These are phyloP conservation scores for Halocynthia roretzi DNA, from an alignment of 23 tunicate species.

Conservation along the genomic window DNA sequence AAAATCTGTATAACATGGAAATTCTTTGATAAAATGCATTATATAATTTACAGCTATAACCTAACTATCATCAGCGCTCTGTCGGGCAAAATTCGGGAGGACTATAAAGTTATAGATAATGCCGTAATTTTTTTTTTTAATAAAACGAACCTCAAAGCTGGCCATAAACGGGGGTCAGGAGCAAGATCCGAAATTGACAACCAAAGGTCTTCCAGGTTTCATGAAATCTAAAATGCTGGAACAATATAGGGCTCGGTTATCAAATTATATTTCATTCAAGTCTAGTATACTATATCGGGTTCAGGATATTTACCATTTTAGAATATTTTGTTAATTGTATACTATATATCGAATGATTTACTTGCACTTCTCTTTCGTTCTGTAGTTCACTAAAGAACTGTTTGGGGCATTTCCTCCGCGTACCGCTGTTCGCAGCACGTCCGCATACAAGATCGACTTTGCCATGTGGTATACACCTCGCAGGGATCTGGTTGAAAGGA, in stretches of 20 bases:
- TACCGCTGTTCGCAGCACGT: conserved; percentile 13
- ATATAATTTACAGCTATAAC: too few species aligned
- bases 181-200: conserved; percentile 50
- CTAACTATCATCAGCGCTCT: too few species aligned
- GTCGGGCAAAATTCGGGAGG: too few species aligned
- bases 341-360: too few species aligned
- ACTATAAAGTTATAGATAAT: too few species aligned
- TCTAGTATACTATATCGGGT: too few species aligned
- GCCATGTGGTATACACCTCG: not conserved
- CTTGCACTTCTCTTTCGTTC: not conserved
- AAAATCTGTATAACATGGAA: conserved; percentile 13
- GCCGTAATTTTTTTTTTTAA: too few species aligned
- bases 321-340: too few species aligned
- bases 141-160: conserved; percentile 5
- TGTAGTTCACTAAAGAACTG: not conserved
- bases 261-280: too few species aligned
- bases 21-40: not conserved
- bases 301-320: too few species aligned
- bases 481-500: not conserved
- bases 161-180: conserved; percentile 51
- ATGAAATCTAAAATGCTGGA: conserved; percentile 26
- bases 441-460: not conserved
- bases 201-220: conserved; percentile 52
- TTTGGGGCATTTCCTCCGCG: conserved; percentile 2
- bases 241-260: not conserved